Base-by-base conservation (phyloP, 1,140 invertebrate species). In the Cotesia glomerata region DNA sequence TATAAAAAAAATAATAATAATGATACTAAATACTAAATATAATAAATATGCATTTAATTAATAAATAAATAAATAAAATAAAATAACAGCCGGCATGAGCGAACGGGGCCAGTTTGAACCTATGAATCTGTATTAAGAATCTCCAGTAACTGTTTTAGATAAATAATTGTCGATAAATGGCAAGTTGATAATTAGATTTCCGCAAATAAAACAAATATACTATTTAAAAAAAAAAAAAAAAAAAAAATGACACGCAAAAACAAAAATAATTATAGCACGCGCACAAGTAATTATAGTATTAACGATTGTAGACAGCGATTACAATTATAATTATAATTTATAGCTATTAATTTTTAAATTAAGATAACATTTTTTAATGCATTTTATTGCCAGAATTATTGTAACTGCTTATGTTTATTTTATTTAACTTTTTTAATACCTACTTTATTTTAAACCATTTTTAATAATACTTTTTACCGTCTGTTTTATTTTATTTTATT, bases 101-200 rank as follows among this genome's bases (percentile, higher is more conserved):
- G 79, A 70, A 73, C 84, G 80, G 84, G 86, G 85, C 86, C 86
- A 87, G 85, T 87, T 85, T 84, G 78, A 81, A 85, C 82, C 78
- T 81, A 84, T 81, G 82, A 85, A 45, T 85, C 83, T 84, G 81
- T 79, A 78, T 85, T 85, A 85, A 77, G 81, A 84, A 86, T 84
- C 82, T 85, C 83, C 75, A 74, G 77, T 74, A 75, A 75, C 72
- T 45, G 59, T 59, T 45, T 45, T 45, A 45, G 11, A 59, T 63
- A 61, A 73, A 52, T 13, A 66, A 61, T 54, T 52, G 58, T 62
- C 13, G 7, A 61, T 16, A 14, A 51, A 56, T 51, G 56, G 26
- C 56, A 36, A 54, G 18, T 36, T 66, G 58, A 13, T 67, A 66
- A 49, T 45, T 45, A 45, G 39, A 45, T 5, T 45, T 45, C 39